These are phyloP conservation scores for Prolemur simus DNA, from an alignment of 2,113 vertebrate genomes.

Conservation along the genomic window DNA sequence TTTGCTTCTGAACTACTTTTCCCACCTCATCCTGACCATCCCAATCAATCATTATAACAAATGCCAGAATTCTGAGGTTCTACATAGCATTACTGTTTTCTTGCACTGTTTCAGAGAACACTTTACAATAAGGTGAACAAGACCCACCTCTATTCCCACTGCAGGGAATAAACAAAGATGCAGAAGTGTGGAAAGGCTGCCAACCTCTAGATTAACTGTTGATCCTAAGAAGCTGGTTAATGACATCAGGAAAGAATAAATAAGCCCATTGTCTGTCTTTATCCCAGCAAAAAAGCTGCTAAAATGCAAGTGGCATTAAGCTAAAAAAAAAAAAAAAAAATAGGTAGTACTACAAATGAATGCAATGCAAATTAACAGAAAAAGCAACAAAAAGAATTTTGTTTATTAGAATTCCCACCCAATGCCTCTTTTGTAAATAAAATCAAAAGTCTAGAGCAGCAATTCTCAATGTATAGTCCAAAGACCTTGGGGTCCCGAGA, in stretches of 20 bases:
- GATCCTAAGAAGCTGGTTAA: background rate
- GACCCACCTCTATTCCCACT: background rate
- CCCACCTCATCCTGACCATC: background rate
- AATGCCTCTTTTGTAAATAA: background rate
- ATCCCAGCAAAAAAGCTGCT: background rate
- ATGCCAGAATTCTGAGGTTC: background rate
- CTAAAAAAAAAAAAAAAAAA: background rate
- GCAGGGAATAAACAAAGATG: background rate
- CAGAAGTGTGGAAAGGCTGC: background rate
- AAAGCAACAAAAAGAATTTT: background rate
- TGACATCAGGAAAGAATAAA: background rate
- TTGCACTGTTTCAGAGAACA: background rate
- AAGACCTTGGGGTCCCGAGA: background rate
- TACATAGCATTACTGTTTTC: background rate
- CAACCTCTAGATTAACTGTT: background rate
- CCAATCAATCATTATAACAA: background rate
- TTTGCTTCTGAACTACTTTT: background rate
- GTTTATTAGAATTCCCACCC: background rate
- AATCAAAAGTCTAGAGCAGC: background rate
- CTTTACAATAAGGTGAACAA: background rate
- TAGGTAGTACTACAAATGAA: background rate
- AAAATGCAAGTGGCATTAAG: background rate
- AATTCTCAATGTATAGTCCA: background rate
- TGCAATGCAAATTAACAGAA: constrained; percentile 25
- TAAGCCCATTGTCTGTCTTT: background rate